Base-by-base conservation (phyloP, 2,888 invertebrate species). In the Aquatica leii region DNA sequence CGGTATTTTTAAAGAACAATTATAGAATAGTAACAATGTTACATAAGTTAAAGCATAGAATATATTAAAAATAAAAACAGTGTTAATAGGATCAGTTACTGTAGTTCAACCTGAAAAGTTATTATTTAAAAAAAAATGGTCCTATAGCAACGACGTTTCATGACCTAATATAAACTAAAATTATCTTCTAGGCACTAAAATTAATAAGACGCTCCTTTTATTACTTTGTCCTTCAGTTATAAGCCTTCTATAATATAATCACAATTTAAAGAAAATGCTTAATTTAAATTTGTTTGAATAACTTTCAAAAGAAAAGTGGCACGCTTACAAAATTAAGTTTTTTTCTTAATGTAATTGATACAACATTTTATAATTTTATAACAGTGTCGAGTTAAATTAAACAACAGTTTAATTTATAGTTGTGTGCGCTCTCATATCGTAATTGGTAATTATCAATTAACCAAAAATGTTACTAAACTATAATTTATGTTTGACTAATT, bases 231-330 rank as follows among this genome's bases (percentile, higher is more conserved):
- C 46, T 12, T 43, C 41, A n/a, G 6, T 15, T 3, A 43, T 43
- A 8, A 43, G 3, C 17, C 5, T 43, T 3, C 3, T 46, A 46
- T 20, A 20, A 12, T 43, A 43, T 12, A 43, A 37, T 43, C 14
- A 46, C 3, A 3, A 8, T 18, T 14, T 46, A 46, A 14, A 6
- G 15, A 46, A 46, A 46, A 2, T n/a, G 20, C 18, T 46, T 18
- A 11, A 46, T 46, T 43, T 43, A 43, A 15, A 43, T 43, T 43
- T 40, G 12, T 40, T 40, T 43, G 15, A 14, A 43, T 15, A 41
- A 41, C 6, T 12, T 41, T 2, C 15, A 15, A 41, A 6, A 12
- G 41, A 41, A 41, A 15, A 41, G 15, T 41, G 41, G n/a, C 15
- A 41, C 41, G 41, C 12, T 15, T 41, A 14, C 41, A 41, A 41